Evolutionary conservation across 2,888 invertebrate genomes (phyloP).

Genomic region (Chrysolina americana): DNA sequence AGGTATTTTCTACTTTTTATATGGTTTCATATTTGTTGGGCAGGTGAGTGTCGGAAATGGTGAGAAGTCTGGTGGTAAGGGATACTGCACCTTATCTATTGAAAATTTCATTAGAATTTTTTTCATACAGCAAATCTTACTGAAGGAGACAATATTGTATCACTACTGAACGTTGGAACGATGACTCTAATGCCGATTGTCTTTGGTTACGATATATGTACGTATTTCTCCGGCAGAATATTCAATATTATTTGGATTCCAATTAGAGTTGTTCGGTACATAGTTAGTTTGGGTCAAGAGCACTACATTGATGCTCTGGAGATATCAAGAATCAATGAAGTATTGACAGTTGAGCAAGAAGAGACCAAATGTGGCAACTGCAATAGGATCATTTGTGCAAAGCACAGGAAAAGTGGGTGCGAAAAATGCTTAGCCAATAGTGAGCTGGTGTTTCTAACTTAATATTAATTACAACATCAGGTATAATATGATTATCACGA

Average conservation of each 20-base stretch:
- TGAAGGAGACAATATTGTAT: neutral
- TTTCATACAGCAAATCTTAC: neutral
- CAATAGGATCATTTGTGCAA: slow-evolving; percentile 44
- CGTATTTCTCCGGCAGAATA: slow-evolving; percentile 26
- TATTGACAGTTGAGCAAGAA: neutral
- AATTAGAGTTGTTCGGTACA: slow-evolving; percentile 27
- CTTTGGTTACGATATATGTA: slow-evolving; percentile 38
- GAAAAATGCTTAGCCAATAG: slow-evolving; percentile 41
- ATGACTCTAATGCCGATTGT: slow-evolving; percentile 39
- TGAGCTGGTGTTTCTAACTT: slow-evolving; percentile 43
- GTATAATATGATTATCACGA: neutral
- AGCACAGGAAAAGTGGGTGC: slow-evolving; percentile 43
- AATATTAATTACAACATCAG: neutral
- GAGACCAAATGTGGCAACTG: slow-evolving; percentile 33
- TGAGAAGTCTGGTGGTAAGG: neutral
- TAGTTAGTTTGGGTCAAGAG: slow-evolving; percentile 31
- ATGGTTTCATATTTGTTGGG: slow-evolving; percentile 2
- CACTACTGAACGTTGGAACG: slow-evolving; percentile 37
- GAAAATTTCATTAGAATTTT: neutral
- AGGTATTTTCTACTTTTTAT: neutral
- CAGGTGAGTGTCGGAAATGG: slow-evolving; percentile 1
- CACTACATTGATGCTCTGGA: slow-evolving; percentile 30
- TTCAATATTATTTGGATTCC: slow-evolving; percentile 28
- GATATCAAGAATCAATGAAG: neutral
- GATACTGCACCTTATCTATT: neutral